Conservation (phyloP, 2,113 vertebrate species). For the Lutjanus erythropterus region DNA sequence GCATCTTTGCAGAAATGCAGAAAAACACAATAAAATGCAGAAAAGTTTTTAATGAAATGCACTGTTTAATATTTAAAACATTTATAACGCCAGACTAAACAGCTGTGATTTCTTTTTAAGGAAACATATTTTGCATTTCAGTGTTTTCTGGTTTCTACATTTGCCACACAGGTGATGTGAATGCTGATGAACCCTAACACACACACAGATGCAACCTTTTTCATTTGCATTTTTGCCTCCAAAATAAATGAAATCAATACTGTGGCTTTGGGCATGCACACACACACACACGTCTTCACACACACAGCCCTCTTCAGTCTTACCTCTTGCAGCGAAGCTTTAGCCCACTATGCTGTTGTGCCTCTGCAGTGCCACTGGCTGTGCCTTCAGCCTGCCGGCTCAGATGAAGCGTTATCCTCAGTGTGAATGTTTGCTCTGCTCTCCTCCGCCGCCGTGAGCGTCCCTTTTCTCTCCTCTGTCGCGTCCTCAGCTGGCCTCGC, state of each 20-base stretch:
- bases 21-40: not conserved
- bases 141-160: not conserved
- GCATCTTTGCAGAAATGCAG: not conserved
- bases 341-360: conserved; percentile 52
- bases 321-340: conserved; percentile 69
- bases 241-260: conserved; percentile 12
- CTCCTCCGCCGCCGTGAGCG: not conserved
- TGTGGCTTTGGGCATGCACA: not conserved
- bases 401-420: conserved; percentile 65
- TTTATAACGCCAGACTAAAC: not conserved
- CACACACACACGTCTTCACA: conserved; percentile 24
- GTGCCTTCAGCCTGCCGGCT: conserved; percentile 64
- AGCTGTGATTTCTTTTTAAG: not conserved
- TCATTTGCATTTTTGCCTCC: conserved; percentile 16
- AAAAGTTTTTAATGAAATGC: conserved; percentile 3
- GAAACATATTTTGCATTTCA: not conserved
- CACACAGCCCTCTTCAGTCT: conserved; percentile 41
- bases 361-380: conserved; percentile 72
- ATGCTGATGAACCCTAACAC: conserved; percentile 3
- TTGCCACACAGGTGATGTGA: not conserved
- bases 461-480: conserved; percentile 25
- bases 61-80: not conserved
- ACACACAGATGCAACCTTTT: conserved; percentile 10
- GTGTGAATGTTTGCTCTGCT: conserved; percentile 21
- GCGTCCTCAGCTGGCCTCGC: conserved; percentile 57